Base-by-base conservation (phyloP, 92 coral and sea anemone genomes). In the Muricea muricata region DNA sequence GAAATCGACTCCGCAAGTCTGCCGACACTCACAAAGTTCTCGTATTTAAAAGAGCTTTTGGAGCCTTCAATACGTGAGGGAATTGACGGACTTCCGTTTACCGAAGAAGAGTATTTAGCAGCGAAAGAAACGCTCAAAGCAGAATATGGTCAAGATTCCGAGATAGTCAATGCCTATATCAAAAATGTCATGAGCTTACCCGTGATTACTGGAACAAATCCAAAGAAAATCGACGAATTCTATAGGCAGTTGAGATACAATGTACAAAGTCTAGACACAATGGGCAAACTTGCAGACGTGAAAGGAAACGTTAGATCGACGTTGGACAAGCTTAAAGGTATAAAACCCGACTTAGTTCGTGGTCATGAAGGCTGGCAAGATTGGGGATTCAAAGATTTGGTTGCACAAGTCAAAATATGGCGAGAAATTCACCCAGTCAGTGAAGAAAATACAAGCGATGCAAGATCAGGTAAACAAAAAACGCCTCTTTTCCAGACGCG, bases 231-330 rank as follows among this genome's bases (percentile, higher is more conserved):
- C 14, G 14, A 45, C 14, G 50, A 45, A 45, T 45, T 45, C 14
- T 45, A 17, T 12, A 45, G 77, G 41, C 58, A 75, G 1, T 50
- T 85, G 13, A 20, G 37, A 25, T 42, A 45, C 77, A 85, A 85
- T 40, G 89, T 85, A 1, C 76, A 85, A 63, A 63, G 69, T 14
- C 70, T 85, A 31, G 79, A 85, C 69, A 78, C 89, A 31, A 54
- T 77, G 42, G 78, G 77, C 1, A 76, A 85, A 52, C 50, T 76
- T 24, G 79, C 48, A 9, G 35, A 21, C 1, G 83, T 75, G 7
- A 74, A 84, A 0, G 76, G 88, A 6, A 61, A 26, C 41, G 23
- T 41, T 0, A 10, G 78, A 10, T 17, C 14, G 9, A 69, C 65
- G 23, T 26, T 65, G 31, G 78, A 75, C 2, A 85, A 77, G 37